These are phyloP conservation scores for Anguilla marmorata DNA, from an alignment of 2,797 vertebrate species.

Conservation along the genomic window DNA sequence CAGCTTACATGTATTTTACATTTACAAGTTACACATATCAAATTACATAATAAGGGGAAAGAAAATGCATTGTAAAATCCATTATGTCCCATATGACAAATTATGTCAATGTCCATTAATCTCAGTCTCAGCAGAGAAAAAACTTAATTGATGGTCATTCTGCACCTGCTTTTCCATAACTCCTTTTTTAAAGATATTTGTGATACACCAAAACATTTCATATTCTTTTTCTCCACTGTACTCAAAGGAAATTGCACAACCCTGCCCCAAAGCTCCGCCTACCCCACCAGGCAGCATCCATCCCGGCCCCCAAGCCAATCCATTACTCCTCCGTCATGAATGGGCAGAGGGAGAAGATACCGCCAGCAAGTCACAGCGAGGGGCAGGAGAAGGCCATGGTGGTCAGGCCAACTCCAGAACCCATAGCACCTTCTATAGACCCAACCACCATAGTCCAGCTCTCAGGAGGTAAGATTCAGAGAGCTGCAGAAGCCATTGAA, in stretches of 20 bases:
- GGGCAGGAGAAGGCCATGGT: conserved; percentile 54
- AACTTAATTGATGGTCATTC: too few species aligned
- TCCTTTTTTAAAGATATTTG: not conserved
- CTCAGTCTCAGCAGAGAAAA: not conserved
- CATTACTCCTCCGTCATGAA: not conserved
- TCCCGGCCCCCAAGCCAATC: not conserved
- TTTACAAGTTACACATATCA: not conserved
- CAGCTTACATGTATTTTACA: not conserved
- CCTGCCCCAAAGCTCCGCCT: not conserved
- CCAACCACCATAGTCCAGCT: conserved; percentile 34
- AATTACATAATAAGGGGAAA: not conserved
- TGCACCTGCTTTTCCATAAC: too few species aligned
- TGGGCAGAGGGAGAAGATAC: conserved; percentile 56
- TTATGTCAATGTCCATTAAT: not conserved
- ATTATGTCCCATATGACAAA: too few species aligned
- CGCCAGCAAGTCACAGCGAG: conserved; percentile 61
- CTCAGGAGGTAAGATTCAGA: conserved; percentile 30
- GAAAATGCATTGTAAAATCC: too few species aligned
- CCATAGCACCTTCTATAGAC: conserved; percentile 22
- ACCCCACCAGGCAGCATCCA: not conserved
- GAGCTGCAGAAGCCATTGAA: not conserved
- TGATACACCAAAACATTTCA: not conserved
- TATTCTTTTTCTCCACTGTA: not conserved
- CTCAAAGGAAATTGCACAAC: not conserved
- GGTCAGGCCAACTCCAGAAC: conserved; percentile 31